These are phyloP conservation scores for Entomyzon cyanotis DNA, from an alignment of 2,113 vertebrate genomes.

Conservation along the genomic window DNA sequence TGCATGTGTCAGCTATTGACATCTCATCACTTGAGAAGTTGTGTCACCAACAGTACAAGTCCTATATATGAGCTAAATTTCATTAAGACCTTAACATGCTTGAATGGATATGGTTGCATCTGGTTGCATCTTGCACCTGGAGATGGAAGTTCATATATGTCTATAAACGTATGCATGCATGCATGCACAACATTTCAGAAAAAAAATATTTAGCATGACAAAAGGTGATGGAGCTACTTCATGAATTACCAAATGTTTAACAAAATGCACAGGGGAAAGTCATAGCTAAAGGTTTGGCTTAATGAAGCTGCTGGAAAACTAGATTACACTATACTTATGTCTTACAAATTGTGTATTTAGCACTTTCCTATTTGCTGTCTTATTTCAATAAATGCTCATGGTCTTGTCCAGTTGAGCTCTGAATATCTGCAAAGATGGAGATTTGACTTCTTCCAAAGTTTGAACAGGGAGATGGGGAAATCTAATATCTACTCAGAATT, in stretches of 20 bases:
- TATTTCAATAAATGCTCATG: neutral
- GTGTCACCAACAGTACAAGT: neutral
- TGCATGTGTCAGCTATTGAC: neutral
- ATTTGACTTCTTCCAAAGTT: neutral
- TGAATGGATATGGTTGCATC: neutral
- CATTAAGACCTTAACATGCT: neutral
- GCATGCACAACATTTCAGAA: neutral
- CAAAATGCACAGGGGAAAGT: neutral
- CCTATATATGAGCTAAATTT: neutral
- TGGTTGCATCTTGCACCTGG: neutral
- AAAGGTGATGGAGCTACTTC: neutral
- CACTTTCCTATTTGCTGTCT: neutral
- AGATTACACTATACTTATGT: neutral
- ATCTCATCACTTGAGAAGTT: neutral
- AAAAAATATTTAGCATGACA: neutral
- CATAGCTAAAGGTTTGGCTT: neutral
- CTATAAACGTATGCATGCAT: neutral
- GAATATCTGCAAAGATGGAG: neutral
- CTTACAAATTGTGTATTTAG: neutral
- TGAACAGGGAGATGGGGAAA: fast-evolving
- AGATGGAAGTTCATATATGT: neutral
- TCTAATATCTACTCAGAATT: neutral
- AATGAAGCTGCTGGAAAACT: neutral
- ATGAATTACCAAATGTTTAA: neutral
- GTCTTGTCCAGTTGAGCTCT: neutral